Conservation (phyloP, 2,888 invertebrate species). For the Himalopsyche japonica region DNA sequence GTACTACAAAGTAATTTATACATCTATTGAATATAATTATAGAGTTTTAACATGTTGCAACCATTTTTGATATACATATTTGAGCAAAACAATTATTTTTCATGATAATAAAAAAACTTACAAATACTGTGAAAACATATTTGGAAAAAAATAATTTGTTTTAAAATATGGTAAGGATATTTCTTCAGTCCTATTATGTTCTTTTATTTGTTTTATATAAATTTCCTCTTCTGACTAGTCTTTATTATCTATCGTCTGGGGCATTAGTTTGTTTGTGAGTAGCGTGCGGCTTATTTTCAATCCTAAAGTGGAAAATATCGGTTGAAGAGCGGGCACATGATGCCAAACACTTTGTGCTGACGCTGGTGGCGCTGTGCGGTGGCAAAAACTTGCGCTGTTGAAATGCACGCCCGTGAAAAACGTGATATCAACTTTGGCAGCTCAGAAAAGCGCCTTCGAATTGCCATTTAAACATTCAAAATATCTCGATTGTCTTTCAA, state of each 20-base stretch:
- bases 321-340: conserved; percentile 4
- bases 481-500: neutral
- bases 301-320: neutral
- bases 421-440: neutral
- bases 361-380: neutral
- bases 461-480: neutral
- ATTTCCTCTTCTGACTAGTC: neutral
- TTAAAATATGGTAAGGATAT: too few relatives aligned
- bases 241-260: neutral
- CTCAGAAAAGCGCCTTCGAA: neutral
- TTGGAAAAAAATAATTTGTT: too few relatives aligned
- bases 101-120: too few relatives aligned
- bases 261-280: neutral
- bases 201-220: too few relatives aligned
- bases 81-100: too few relatives aligned
- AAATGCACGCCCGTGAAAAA: neutral
- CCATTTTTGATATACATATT: too few relatives aligned
- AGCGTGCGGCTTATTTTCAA: neutral
- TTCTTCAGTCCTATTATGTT: too few relatives aligned
- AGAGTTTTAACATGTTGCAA: too few relatives aligned
- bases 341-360: conserved; percentile 22
- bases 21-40: too few relatives aligned
- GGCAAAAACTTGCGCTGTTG: neutral
- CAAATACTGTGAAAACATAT: too few relatives aligned
- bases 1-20: too few relatives aligned